Conservation (phyloP, 2,113 vertebrate genomes). For the Smithornis capensis region DNA sequence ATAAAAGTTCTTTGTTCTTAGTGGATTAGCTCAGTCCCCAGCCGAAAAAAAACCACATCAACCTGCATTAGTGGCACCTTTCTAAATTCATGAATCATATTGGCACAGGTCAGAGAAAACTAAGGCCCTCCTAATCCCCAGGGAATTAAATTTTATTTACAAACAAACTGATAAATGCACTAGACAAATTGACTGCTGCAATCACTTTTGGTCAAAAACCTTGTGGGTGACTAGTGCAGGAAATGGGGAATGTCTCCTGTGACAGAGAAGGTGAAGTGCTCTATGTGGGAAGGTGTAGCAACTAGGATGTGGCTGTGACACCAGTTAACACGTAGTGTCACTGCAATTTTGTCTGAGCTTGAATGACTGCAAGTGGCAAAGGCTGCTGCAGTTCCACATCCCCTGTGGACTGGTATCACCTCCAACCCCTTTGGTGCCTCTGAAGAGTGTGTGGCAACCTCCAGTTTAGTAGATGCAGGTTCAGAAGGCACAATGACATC, state of each 20-base stretch:
- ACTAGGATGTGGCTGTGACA: not conserved
- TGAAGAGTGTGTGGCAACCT: not conserved
- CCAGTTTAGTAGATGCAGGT: accelerated
- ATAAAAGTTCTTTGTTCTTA: not conserved
- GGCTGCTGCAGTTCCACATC: not conserved
- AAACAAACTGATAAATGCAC: not conserved
- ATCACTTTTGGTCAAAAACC: not conserved
- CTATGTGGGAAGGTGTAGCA: accelerated
- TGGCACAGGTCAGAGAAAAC: not conserved
- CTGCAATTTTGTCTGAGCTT: not conserved
- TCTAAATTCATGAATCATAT: not conserved
- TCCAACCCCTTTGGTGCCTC: not conserved
- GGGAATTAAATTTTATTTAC: not conserved
- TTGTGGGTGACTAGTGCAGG: accelerated
- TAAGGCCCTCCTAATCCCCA: not conserved
- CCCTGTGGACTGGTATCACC: not conserved
- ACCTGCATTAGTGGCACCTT: not conserved
- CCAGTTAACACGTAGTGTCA: not conserved
- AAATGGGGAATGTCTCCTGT: not conserved
- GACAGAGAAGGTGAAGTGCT: not conserved
- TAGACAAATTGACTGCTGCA: not conserved
- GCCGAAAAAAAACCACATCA: not conserved
- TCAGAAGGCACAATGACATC: not conserved
- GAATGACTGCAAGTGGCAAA: not conserved
- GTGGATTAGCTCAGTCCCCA: not conserved